phyloP scores from a whole-genome alignment of 2,797 vertebrate genomes.

The Bovichtus diacanthus region DNA sequence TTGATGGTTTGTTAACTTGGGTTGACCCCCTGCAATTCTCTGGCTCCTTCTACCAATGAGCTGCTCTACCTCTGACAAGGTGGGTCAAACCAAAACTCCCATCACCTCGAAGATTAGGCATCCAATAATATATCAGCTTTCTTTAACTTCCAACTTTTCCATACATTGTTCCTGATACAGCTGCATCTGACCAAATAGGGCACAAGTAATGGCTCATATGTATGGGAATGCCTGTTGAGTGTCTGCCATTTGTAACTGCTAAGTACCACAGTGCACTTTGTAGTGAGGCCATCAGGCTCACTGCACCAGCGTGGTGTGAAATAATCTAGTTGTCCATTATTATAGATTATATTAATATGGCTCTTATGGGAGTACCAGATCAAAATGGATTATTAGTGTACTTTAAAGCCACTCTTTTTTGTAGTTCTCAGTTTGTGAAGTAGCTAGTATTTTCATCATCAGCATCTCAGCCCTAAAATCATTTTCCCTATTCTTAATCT shows the following conservation, averaged over 20 bases:
- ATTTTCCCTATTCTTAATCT: neutral
- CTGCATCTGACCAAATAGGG: neutral
- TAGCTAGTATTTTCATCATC: neutral
- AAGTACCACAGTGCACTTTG: constrained; percentile 16
- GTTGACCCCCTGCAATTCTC: neutral
- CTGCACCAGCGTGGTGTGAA: neutral
- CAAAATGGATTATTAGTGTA: neutral
- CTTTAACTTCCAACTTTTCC: neutral
- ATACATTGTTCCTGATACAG: neutral
- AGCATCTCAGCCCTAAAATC: neutral
- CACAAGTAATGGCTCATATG: neutral
- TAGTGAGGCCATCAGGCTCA: neutral
- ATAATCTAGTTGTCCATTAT: neutral
- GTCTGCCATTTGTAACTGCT: neutral
- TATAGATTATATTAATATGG: neutral
- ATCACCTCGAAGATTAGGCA: neutral
- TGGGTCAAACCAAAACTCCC: constrained; percentile 2
- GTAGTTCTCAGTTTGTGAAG: neutral
- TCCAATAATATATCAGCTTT: neutral
- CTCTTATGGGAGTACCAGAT: neutral
- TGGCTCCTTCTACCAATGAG: neutral
- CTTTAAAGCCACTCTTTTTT: constrained; percentile 3
- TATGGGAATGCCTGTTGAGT: neutral
- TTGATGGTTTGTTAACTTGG: neutral
- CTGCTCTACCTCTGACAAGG: constrained; percentile 8